Evolutionary conservation across 2,888 invertebrate genomes (phyloP).

Genomic region (Disparrhopalites patrizii): DNA sequence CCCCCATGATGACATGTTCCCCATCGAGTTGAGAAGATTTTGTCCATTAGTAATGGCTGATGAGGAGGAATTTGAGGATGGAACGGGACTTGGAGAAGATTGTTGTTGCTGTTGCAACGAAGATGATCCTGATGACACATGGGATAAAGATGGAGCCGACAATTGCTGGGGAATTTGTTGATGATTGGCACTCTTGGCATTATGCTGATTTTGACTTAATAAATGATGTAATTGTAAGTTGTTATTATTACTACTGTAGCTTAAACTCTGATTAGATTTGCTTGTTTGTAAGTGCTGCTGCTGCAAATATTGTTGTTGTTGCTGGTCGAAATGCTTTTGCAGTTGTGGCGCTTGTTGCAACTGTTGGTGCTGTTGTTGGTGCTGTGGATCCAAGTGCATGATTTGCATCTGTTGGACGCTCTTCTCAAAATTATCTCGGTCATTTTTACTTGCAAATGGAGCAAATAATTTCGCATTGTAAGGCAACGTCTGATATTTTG

Average conservation of each 20-base stretch:
- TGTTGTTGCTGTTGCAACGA: constrained; percentile 9
- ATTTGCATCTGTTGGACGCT: constrained; percentile 48
- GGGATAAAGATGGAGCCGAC: constrained; percentile 20
- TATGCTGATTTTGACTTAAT: constrained; percentile 33
- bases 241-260: constrained; percentile 19
- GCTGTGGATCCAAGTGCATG: constrained; percentile 44
- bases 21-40: constrained; percentile 39
- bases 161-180: constrained; percentile 11
- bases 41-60: constrained; percentile 39
- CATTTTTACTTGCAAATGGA: constrained; percentile 39
- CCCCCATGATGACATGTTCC: constrained; percentile 39
- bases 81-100: constrained; percentile 2
- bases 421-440: constrained; percentile 46
- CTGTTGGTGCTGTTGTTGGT: constrained; percentile 48
- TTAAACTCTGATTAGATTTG: constrained; percentile 20
- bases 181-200: constrained; percentile 31
- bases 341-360: constrained; percentile 8
- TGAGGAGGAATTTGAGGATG: constrained; percentile 24
- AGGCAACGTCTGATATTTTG: constrained; percentile 86
- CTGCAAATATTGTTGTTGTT: constrained; percentile 33
- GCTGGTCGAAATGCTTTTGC: constrained; percentile 38
- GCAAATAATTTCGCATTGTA: constrained; percentile 62
- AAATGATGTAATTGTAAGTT: constrained; percentile 31
- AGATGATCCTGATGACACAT: background rate
- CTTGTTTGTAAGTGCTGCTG: constrained; percentile 32